phyloP scores from a whole-genome alignment of 1,140 invertebrate genomes.

The Heliothis subflexa region DNA sequence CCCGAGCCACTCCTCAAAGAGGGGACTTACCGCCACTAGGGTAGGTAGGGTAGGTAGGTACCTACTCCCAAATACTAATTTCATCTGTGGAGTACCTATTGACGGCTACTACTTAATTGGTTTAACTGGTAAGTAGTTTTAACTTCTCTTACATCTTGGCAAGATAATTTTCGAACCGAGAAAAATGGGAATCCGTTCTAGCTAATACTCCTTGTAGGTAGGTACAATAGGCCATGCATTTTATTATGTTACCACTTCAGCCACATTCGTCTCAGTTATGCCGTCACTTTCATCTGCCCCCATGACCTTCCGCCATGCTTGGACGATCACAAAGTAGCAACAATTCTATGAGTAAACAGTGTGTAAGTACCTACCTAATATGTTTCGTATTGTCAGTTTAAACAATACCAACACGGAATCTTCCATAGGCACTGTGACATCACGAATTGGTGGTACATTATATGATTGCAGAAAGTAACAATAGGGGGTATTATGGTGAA shows the following conservation, averaged over 20 bases:
- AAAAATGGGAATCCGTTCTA: too few species aligned
- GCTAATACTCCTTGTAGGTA: too few species aligned
- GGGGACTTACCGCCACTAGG: too few species aligned
- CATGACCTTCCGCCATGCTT: background rate
- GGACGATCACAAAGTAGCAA: background rate
- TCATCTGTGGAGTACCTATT: too few species aligned
- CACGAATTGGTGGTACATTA: background rate
- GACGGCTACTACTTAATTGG: too few species aligned
- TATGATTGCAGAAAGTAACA: slow-evolving; percentile 22
- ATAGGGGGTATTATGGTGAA: slow-evolving; percentile 23
- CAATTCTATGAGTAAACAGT: background rate
- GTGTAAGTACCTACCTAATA: too few species aligned
- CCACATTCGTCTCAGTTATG: background rate
- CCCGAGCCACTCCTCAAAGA: too few species aligned
- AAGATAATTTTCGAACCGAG: background rate
- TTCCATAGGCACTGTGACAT: slow-evolving; percentile 20
- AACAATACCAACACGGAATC: slow-evolving; percentile 18
- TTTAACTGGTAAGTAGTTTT: too few species aligned
- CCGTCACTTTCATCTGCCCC: background rate
- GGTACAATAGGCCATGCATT: too few species aligned
- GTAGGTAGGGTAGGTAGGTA: too few species aligned
- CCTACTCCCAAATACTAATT: too few species aligned
- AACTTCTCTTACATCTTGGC: background rate
- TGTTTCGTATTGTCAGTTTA: background rate
- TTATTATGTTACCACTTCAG: too few species aligned